Base-by-base conservation (phyloP, 2,113 vertebrate genomes). In the Buteo buteo region DNA sequence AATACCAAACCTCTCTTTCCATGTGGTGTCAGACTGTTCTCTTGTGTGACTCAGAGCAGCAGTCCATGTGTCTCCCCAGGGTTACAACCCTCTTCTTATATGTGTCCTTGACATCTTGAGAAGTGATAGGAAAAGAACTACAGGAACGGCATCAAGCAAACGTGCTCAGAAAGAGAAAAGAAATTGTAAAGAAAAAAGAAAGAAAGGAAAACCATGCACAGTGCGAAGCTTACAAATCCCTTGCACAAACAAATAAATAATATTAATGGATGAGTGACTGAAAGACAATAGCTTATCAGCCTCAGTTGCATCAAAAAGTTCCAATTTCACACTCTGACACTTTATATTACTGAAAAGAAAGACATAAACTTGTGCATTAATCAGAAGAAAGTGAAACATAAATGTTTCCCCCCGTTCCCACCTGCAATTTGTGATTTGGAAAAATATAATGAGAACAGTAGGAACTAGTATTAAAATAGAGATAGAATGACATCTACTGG, bases 401-500 rank as follows among this genome's bases (percentile, higher is more conserved):
- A 98, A 97, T 69, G 28, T 74, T 72, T 65, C 17, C 25, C 84
- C 88, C 81, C 64, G 11, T 62, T 86, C 29, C 26, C 9, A 42
- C 84, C 88, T 67, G 69, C 93, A 95, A 73, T 44, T 85, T 91
- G 16, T 86, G 77, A 38, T 84, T 86, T 81, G 69, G 86, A 96
- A 47, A 97, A 96, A 96, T 83, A 94, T 34, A 47, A 57, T 80
- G 64, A 94, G 45, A 94, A 34, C 18, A 70, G 86, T 55, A 82
- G 64, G 62, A 95, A 93, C 54, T 34, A 50, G 62, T 29, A 87
- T 94, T 96, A 82, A 96, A 97, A 93, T 82, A 97, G 97, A 97
- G 95, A 95, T 24, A 98, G 95, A 98, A 98, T 96, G 98, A 97
- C 97, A 98, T 87, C 98, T 98, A 97, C 97, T 98, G 96, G 97